Evolutionary conservation across 2,888 invertebrate species (phyloP).

Genomic region (Monopis laevigella): DNA sequence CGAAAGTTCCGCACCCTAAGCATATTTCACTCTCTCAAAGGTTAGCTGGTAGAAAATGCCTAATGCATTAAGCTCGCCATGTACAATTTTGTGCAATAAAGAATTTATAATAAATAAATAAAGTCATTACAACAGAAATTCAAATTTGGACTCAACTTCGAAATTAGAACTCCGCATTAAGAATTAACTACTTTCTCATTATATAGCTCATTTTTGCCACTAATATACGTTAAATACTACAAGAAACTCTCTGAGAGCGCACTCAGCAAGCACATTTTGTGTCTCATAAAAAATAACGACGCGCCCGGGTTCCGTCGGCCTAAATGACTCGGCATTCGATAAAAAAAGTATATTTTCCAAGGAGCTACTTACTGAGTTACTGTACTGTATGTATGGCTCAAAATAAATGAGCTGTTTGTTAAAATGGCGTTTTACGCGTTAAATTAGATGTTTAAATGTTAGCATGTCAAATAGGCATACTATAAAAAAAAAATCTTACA

Average conservation of each 20-base stretch:
- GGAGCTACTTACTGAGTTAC: background rate
- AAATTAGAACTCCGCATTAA: background rate
- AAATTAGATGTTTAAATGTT: too few species aligned
- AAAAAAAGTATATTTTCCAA: conserved; percentile 4
- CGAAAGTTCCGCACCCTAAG: too few species aligned
- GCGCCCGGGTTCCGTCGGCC: conserved; percentile 2
- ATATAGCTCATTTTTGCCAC: conserved; percentile 6
- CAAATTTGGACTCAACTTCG: conserved; percentile 5
- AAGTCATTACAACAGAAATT: too few species aligned
- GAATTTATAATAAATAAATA: too few species aligned
- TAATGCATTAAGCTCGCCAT: too few species aligned
- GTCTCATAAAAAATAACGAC: conserved; percentile 2
- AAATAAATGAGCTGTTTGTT: conserved; percentile 2
- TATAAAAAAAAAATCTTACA: too few species aligned
- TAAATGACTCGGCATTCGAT: conserved; percentile 8
- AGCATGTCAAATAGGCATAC: too few species aligned
- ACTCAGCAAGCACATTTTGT: conserved; percentile 6
- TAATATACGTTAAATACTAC: conserved; percentile 11
- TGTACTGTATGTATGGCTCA: background rate
- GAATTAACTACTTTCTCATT: conserved; percentile 1
- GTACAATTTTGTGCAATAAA: too few species aligned
- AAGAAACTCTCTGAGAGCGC: conserved; percentile 1
- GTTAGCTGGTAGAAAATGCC: too few species aligned
- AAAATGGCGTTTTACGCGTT: conserved; percentile 1
- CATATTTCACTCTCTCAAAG: too few species aligned